Conservation (phyloP, 2,797 vertebrate genomes). For the Ctenopoma kingsleyae region DNA sequence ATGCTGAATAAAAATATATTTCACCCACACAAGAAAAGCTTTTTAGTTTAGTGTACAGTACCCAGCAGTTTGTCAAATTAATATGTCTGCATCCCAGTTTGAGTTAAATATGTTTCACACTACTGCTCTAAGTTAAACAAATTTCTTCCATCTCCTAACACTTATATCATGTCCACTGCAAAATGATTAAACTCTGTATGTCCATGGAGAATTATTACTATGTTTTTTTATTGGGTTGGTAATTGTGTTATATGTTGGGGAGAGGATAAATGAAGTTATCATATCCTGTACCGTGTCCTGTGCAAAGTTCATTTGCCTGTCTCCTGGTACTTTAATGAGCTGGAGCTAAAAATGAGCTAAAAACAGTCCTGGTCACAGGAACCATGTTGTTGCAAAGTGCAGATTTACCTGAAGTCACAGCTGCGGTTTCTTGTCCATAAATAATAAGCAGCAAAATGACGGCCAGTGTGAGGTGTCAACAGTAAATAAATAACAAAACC, state of each 20-base stretch:
- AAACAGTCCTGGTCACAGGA: not conserved
- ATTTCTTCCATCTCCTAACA: not conserved
- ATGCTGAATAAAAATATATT: not conserved
- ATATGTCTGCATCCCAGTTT: not conserved
- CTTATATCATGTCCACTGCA: not conserved
- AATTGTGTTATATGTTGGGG: slow-evolving; percentile 11
- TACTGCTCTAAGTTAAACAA: too few relatives aligned
- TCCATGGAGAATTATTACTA: not conserved
- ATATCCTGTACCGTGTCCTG: slow-evolving; percentile 16
- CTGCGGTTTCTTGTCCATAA: not conserved
- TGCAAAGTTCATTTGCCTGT: slow-evolving; percentile 29
- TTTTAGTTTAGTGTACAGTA: not conserved
- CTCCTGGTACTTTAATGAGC: slow-evolving; percentile 44
- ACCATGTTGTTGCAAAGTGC: not conserved
- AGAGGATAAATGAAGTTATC: slow-evolving; percentile 35
- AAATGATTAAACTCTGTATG: not conserved
- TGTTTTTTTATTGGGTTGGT: not conserved
- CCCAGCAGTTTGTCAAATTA: too few relatives aligned
- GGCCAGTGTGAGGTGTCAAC: not conserved
- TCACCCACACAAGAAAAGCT: not conserved
- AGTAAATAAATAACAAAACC: not conserved
- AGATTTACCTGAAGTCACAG: not conserved
- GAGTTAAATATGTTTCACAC: not conserved
- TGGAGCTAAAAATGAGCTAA: slow-evolving; percentile 7
- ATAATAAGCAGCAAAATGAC: not conserved